A percentile compares a stretch with the other conserved stretches of the same genome.
These are phyloP conservation scores for Philopotamus ludificatus DNA, from an alignment of 1,140 invertebrate genomes.

Conservation along the genomic window DNA sequence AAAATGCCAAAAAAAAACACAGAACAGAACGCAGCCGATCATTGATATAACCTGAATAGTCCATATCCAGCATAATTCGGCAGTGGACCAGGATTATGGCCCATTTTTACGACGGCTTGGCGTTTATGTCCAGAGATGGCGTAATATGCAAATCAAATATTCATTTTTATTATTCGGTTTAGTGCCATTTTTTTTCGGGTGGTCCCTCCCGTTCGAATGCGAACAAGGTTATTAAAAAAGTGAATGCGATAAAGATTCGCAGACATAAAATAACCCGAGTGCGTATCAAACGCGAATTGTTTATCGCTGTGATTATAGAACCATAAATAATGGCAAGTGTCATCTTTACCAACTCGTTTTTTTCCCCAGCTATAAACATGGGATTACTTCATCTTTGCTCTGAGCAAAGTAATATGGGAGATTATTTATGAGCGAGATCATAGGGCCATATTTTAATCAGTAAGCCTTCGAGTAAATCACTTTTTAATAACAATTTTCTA, in stretches of 20 bases:
- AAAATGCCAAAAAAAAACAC: no score
- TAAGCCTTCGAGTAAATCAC: no score
- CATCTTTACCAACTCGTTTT: slow-evolving; percentile 4
- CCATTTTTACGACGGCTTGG: slow-evolving; percentile 21
- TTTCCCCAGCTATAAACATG: neutral
- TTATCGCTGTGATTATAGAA: slow-evolving; percentile 15
- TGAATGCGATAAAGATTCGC: slow-evolving; percentile 28
- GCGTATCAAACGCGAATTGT: slow-evolving; percentile 1
- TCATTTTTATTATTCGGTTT: slow-evolving; percentile 33
- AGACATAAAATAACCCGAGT: slow-evolving; percentile 8
- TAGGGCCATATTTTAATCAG: no score
- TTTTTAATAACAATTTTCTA: no score
- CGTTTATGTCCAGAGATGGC: slow-evolving; percentile 23
- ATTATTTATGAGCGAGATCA: no score
- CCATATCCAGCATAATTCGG: neutral
- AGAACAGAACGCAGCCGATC: neutral
- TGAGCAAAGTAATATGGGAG: no score
- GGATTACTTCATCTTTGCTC: neutral
- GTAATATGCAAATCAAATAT: slow-evolving; percentile 38
- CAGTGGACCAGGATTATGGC: neutral
- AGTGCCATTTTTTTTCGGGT: slow-evolving; percentile 8
- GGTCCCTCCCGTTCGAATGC: slow-evolving; percentile 7
- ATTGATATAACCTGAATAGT: neutral
- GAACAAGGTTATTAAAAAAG: slow-evolving; percentile 31
- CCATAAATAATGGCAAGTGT: slow-evolving; percentile 5